Evolutionary conservation across 2,113 vertebrate genomes (phyloP), one percentile per base, ranked within the genome.

Genomic region (Scomber scombrus): DNA sequence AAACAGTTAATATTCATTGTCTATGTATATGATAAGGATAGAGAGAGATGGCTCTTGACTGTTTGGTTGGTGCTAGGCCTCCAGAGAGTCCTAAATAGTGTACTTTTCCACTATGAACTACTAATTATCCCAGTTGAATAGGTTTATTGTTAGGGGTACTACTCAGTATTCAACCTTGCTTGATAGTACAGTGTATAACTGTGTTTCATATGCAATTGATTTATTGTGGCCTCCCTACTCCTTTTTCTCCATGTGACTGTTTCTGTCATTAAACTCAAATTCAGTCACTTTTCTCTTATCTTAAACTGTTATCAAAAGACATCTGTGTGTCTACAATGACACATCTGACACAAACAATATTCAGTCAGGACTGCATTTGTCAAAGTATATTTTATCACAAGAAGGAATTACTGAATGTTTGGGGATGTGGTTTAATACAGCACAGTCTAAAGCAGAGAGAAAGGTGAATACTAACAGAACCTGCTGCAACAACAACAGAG

Each of bases 331-430:
- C 13, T 60, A 10, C 58, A 65, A 49, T 70, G 19, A 68, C 0
- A 13, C 31, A 40, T 76, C 18, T 43, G n/a, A 29, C 46, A 45
- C 15, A 45, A n/a, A 56, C 21, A 58, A 50, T 73, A 56, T 34
- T 68, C 9, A 57, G 45, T 54, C 60, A 58, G 45, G 10, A 19
- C 21, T 51, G 45, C 14, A 71, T 56, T 65, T 76, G 45, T 78
- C 57, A 26, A 43, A 45, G 26, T 62, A 23, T 67, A 16, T 81
- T 81, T 69, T 16, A 61, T 70, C 51, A 61, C 21, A 12, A 70
- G 45, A 11, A 51, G 18, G 14, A 63, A 68, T 60, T 68, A 26
- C 18, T 58, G 15, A 21, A 40, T 46, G 23, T 34, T 58, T 57
- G n/a, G 51, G 31, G 23, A 43, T 58, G 68, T 64, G 57, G 34